These are phyloP conservation scores for Megaceryle alcyon DNA, from an alignment of 2,797 vertebrate genomes.

Conservation along the genomic window DNA sequence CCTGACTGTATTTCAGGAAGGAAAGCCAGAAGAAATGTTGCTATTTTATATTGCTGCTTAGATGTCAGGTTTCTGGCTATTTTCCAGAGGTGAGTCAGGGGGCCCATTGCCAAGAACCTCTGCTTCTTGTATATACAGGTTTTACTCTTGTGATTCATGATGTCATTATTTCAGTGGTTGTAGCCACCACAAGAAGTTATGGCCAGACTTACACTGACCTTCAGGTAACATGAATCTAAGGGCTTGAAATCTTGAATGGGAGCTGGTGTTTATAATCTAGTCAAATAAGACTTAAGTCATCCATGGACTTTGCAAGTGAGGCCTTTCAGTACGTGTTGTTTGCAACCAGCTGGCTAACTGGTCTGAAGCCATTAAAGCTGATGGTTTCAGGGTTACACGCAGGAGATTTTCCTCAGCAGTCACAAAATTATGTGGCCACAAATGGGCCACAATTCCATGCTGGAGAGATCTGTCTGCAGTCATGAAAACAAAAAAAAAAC, in stretches of 20 bases:
- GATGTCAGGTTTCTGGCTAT: not conserved
- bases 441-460: not conserved
- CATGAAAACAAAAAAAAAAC: not conserved
- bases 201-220: not conserved
- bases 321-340: not conserved
- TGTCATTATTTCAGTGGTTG: not conserved
- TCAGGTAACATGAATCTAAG: not conserved
- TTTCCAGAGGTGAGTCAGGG: slow-evolving; percentile 23
- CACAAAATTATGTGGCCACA: not conserved
- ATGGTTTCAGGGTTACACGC: not conserved
- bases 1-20: not conserved
- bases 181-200: not conserved
- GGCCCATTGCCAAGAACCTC: slow-evolving; percentile 8
- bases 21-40: not conserved
- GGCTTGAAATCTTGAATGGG: not conserved
- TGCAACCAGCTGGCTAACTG: not conserved
- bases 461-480: not conserved
- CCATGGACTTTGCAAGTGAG: not conserved
- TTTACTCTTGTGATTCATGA: not conserved
- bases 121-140: not conserved
- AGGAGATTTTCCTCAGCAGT: not conserved
- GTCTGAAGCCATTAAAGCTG: not conserved
- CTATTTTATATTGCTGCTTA: not conserved
- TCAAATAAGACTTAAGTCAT: not conserved
- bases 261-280: not conserved